Base-by-base conservation (phyloP, 1,140 invertebrate species). In the Drosophila fuyamai region DNA sequence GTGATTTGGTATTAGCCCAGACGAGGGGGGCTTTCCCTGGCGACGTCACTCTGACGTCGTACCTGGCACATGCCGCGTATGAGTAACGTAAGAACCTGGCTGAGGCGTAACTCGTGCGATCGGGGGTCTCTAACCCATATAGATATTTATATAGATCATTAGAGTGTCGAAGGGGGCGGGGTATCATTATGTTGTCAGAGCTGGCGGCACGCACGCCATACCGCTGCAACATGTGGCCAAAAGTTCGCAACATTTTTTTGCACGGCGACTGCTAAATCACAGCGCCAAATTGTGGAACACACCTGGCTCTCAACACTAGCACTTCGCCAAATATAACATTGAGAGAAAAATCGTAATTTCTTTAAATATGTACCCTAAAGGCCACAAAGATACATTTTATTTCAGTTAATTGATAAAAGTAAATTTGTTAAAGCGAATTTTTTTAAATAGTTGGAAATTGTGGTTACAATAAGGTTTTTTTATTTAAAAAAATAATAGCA, bases 131-230 rank as follows among this genome's bases (percentile, higher is more conserved):
- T 36, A 35, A 51, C n/a, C 48, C 48, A 51, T 16, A 35, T 35
- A 55, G 50, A 13, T 53, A 35, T 18, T 16, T 36, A 46, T 56
- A n/a, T 68, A 70, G 43, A 68, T 68, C 50, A 41, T 51, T 51
- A 35, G 50, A 12, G 50, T 10, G n/a, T 7, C 50, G 12, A 36
- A 16, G 14, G 48, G 48, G n/a, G 4, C 9, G 50, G 14, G 32
- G 32, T 9, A 53, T 62, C 62, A 77, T 81, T 81, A 81, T 54
- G 59, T 55, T 81, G 79, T 81, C 79, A 61, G 29, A 60, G 59
- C 40, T 46, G 56, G 56, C 58, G 60, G 72, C 79, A 81, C 79
- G 79, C 79, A 81, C 38, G 73, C 61, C 55, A 35, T 29, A 73
- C 23, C 46, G 56, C 43, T 66, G 46, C 12, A n/a, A 23, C 44